Percentiles rank a stretch among this genome's conserved stretches.
Evolutionary conservation across 2,797 vertebrate species (phyloP).

Genomic region (Cynodonichthys magdalenae): DNA sequence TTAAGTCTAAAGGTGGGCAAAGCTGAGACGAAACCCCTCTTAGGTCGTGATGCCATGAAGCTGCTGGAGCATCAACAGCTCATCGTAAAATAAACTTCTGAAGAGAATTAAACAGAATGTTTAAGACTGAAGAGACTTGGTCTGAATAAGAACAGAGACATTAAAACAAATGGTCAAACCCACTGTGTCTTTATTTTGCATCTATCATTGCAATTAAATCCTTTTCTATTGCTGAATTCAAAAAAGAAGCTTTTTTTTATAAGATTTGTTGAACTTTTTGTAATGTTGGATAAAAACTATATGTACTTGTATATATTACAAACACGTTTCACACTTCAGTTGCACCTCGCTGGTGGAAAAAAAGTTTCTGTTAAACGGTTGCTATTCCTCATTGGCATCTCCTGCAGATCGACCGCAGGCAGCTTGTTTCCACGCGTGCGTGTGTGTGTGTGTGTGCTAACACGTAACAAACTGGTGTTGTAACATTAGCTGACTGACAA

Average conservation of each 20-base stretch:
- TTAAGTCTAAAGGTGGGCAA: conserved; percentile 40
- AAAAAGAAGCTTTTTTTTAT: background rate
- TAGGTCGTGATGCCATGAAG: conserved; percentile 44
- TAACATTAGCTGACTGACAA: background rate
- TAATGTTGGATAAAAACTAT: background rate
- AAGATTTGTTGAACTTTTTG: background rate
- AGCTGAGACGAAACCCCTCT: conserved; percentile 39
- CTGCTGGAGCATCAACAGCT: conserved; percentile 37
- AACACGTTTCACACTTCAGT: background rate
- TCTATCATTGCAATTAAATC: background rate
- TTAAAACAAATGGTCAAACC: conserved; percentile 2
- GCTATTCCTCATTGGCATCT: background rate
- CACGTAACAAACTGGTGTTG: background rate
- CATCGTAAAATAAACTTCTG: conserved; percentile 49
- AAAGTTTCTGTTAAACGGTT: background rate
- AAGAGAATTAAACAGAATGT: conserved; percentile 43
- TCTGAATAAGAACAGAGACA: conserved; percentile 28
- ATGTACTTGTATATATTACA: too few relatives aligned
- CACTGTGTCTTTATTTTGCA: too few relatives aligned
- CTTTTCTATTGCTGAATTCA: conserved; percentile 6
- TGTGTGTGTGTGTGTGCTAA: background rate
- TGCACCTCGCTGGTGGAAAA: conserved; percentile 1
- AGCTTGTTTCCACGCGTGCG: background rate
- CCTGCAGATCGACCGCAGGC: background rate
- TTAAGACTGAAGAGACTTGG: conserved; percentile 15